Conservation (phyloP, 2,888 invertebrate genomes). For the Stegophylla sp. region DNA sequence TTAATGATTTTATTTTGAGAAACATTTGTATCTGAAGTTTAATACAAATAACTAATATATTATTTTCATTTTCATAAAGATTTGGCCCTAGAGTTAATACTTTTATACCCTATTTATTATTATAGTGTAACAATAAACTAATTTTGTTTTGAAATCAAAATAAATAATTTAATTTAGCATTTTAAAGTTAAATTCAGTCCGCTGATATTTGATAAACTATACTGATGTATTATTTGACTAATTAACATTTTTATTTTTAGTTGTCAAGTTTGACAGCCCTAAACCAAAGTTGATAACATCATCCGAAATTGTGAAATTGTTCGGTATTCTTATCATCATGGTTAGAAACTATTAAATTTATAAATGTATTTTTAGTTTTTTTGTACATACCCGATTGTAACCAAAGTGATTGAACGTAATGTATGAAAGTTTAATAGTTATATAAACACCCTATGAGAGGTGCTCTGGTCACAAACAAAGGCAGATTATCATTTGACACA, state of each 20-base stretch:
- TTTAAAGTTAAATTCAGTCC: background rate
- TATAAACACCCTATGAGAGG: conserved; percentile 47
- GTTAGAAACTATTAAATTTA: conserved; percentile 57
- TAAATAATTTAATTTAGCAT: background rate
- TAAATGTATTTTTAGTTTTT: conserved; percentile 47
- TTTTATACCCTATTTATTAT: no score
- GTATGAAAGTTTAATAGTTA: conserved; percentile 38
- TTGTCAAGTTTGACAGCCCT: conserved; percentile 55
- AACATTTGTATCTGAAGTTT: no score
- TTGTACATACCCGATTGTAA: conserved; percentile 54
- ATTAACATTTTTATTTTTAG: conserved; percentile 32
- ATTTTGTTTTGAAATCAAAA: background rate
- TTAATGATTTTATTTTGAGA: no score
- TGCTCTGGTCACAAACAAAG: conserved; percentile 51
- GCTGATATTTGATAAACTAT: background rate
- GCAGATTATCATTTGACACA: conserved; percentile 49
- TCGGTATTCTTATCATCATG: conserved; percentile 50
- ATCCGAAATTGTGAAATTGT: conserved; percentile 25
- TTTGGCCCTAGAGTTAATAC: no score
- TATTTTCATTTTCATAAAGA: no score
- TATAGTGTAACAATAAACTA: no score
- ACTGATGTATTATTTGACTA: background rate
- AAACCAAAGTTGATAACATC: conserved; percentile 55
- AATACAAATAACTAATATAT: no score
- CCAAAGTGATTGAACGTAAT: conserved; percentile 52